Percentiles rank a stretch among this genome's conserved stretches.
These are phyloP conservation scores for Drosophila kohkoa DNA, from an alignment of 1,140 invertebrate species.

Conservation along the genomic window DNA sequence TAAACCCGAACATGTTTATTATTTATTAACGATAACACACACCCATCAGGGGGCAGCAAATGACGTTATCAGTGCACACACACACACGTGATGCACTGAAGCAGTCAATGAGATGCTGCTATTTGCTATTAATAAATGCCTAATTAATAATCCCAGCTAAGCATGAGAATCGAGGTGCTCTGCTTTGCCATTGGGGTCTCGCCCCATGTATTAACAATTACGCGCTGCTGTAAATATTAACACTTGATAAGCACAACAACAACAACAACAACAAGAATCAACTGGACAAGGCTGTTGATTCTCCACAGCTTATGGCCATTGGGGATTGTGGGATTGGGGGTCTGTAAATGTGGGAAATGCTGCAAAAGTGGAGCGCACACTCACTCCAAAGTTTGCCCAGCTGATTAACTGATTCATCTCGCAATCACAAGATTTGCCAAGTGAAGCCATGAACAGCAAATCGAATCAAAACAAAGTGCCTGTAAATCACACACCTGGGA, in stretches of 20 bases:
- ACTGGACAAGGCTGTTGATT: constrained; percentile 9
- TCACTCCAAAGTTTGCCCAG: constrained; percentile 11
- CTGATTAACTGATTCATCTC: constrained; percentile 10
- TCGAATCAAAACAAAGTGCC: background rate
- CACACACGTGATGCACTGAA: constrained; percentile 24
- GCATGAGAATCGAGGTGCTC: constrained; percentile 13
- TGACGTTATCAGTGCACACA: constrained; percentile 24
- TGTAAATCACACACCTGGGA: no score
- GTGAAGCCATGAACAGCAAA: background rate
- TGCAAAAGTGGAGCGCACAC: constrained; percentile 7
- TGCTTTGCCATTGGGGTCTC: constrained; percentile 18
- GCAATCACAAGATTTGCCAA: background rate
- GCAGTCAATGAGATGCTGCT: constrained; percentile 15
- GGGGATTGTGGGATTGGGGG: constrained; percentile 8
- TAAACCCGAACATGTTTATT: constrained; percentile 10
- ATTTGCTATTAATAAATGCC: constrained; percentile 47
- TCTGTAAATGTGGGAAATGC: constrained; percentile 20
- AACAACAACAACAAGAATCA: background rate
- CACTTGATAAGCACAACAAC: constrained; percentile 31
- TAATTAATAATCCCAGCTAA: constrained; percentile 49
- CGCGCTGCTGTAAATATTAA: constrained; percentile 44
- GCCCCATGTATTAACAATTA: constrained; percentile 46
- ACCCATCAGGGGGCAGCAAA: background rate
- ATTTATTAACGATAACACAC: constrained; percentile 7
- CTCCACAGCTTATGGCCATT: constrained; percentile 7